Conservation (phyloP, 2,113 vertebrate species). For the Tragelaphus scriptus region DNA sequence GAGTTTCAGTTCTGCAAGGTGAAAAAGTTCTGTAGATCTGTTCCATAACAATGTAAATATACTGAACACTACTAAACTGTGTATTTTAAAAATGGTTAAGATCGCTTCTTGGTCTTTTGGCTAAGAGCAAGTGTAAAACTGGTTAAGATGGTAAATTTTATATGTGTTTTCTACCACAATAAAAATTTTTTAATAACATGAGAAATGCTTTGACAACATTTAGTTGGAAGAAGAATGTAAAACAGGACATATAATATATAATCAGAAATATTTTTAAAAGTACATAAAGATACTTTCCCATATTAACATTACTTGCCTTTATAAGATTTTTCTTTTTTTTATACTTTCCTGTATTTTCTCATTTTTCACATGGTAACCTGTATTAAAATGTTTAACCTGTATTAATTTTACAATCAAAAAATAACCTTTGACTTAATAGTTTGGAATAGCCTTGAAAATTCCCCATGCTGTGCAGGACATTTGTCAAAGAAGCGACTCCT, state of each 20-base stretch:
- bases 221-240: background rate
- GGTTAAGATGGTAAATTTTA: background rate
- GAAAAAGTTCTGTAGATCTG: background rate
- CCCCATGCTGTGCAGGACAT: background rate
- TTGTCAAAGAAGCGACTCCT: background rate
- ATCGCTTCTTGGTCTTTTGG: background rate
- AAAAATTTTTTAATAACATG: background rate
- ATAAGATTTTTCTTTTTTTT: background rate
- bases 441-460: conserved; percentile 21
- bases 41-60: background rate
- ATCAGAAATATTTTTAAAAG: background rate
- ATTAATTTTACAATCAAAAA: conserved; percentile 30
- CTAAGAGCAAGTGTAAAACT: background rate
- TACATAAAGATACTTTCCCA: background rate
- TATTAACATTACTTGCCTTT: background rate
- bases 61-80: background rate
- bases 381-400: background rate
- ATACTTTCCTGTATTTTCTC: background rate
- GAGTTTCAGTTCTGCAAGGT: background rate
- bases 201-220: background rate
- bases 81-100: background rate
- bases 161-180: background rate
- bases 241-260: background rate
- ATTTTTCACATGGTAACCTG: background rate
- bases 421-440: background rate